A percentile compares a stretch with the other conserved stretches of the same genome.
These are phyloP conservation scores for Odontothrips loti DNA, from an alignment of 2,888 invertebrate species.

Conservation along the genomic window DNA sequence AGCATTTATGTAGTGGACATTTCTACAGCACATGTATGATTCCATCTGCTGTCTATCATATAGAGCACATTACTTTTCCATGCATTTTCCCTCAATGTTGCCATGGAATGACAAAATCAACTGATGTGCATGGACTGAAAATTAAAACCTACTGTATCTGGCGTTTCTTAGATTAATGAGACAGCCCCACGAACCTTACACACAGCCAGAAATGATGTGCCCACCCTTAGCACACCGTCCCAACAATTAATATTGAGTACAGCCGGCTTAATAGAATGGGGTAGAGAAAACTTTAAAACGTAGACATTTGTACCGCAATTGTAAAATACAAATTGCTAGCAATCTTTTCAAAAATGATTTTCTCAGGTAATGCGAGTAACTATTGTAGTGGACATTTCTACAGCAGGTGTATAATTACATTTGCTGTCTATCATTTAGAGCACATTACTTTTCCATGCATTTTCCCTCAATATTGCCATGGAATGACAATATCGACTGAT, in stretches of 20 bases:
- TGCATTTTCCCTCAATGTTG: neutral
- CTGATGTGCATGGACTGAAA: neutral
- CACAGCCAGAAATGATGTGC: neutral
- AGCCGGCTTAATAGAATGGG: slow-evolving; percentile 18
- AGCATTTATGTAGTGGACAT: slow-evolving; percentile 20
- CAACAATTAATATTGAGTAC: neutral
- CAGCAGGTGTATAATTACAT: neutral
- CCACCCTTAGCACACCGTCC: slow-evolving; percentile 12
- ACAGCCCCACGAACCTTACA: neutral
- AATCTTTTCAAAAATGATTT: too few species aligned
- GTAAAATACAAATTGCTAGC: too few species aligned
- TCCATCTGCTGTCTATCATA: slow-evolving; percentile 43
- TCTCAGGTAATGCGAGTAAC: too few species aligned
- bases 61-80: slow-evolving; percentile 51
- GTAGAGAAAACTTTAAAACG: neutral
- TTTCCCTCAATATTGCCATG: neutral
- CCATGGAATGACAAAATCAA: neutral
- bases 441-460: slow-evolving; percentile 46
- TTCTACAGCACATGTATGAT: neutral
- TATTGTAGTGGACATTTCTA: slow-evolving; percentile 12
- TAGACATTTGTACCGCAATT: neutral
- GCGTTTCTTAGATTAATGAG: neutral
- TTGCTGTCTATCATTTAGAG: slow-evolving; percentile 48
- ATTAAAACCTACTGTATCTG: neutral
- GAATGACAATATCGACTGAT: neutral